A percentile compares a stretch with the other conserved stretches of the same genome.
Conservation (phyloP, 2,888 invertebrate genomes). For the Prosapia bicincta region DNA sequence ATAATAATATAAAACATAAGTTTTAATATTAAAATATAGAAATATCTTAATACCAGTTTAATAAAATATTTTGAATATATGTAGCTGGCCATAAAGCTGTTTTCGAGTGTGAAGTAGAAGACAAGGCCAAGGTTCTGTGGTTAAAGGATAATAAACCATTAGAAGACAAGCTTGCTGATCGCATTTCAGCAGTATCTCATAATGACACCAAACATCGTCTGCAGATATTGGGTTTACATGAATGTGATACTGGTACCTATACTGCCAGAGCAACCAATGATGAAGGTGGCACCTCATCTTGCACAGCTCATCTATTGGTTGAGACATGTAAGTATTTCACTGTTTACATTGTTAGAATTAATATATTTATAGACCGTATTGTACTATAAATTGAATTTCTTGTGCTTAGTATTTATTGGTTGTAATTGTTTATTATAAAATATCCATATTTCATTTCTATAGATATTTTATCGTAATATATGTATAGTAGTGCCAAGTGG, state of each 20-base stretch:
- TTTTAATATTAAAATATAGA: too few relatives aligned
- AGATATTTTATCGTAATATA: too few relatives aligned
- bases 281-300: conserved; percentile 69
- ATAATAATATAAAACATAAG: too few relatives aligned
- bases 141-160: conserved; percentile 68
- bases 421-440: too few relatives aligned
- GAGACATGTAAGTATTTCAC: conserved; percentile 80
- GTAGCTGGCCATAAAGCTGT: conserved; percentile 78
- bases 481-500: too few relatives aligned
- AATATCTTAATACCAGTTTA: too few relatives aligned
- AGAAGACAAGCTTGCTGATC: conserved; percentile 32
- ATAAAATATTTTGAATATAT: background rate
- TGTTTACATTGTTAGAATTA: too few relatives aligned
- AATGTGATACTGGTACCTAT: conserved; percentile 84
- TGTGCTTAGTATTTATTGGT: too few relatives aligned
- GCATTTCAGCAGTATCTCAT: conserved; percentile 34
- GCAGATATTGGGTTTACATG: conserved; percentile 66
- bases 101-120: conserved; percentile 73
- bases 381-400: too few relatives aligned
- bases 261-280: conserved; percentile 82
- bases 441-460: too few relatives aligned
- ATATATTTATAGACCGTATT: too few relatives aligned
- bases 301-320: conserved; percentile 84
- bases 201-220: conserved; percentile 63
- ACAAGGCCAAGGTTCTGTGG: conserved; percentile 67